A percentile compares a stretch with the other conserved stretches of the same genome.
phyloP scores from a whole-genome alignment of 2,113 vertebrate genomes.

The Alexandromys fortis region DNA sequence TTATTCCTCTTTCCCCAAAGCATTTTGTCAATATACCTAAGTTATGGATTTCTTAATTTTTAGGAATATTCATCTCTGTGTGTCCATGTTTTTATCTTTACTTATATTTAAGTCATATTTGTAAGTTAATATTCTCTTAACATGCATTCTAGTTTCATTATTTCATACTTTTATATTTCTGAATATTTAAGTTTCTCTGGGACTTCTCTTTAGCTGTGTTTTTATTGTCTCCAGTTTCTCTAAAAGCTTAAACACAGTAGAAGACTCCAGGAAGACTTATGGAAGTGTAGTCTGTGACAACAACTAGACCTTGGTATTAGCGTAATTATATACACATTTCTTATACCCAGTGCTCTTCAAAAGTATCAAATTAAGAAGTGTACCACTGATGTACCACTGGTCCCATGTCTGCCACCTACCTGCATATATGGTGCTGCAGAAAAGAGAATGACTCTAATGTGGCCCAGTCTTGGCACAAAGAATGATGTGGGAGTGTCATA shows the following conservation, averaged over 20 bases:
- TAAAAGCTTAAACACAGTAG: background rate
- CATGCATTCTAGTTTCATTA: background rate
- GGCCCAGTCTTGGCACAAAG: too few relatives aligned
- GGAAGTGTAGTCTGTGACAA: background rate
- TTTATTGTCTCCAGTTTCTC: background rate
- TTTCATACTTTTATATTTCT: background rate
- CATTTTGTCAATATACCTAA: background rate
- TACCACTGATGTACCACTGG: too few relatives aligned
- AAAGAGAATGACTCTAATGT: background rate
- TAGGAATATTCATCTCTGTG: background rate
- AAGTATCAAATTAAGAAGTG: background rate
- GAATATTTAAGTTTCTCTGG: background rate
- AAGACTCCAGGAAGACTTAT: background rate
- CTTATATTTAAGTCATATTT: background rate
- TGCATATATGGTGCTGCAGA: background rate
- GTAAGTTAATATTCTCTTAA: background rate
- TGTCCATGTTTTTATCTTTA: background rate
- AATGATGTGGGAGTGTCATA: too few relatives aligned
- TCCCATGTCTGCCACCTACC: background rate
- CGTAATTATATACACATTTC: background rate
- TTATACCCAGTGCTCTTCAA: background rate
- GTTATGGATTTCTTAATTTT: background rate
- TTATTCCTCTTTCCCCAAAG: background rate
- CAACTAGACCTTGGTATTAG: background rate
- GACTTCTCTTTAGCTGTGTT: background rate